Base-by-base conservation (phyloP, 2,797 vertebrate genomes). In the Microctenopoma lineatum region DNA sequence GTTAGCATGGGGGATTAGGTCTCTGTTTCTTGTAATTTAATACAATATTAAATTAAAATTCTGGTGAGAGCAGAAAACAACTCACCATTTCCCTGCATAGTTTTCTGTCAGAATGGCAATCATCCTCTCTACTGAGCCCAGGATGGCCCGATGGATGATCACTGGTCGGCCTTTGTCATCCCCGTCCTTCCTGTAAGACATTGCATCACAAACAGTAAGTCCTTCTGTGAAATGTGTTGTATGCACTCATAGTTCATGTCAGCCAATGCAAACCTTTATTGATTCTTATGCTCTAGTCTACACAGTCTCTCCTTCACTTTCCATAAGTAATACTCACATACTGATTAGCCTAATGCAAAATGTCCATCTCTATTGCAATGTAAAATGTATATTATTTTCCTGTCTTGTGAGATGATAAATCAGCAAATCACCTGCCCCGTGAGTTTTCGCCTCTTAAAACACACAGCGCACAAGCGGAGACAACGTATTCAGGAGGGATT, bases 41-140 rank as follows among this genome's bases (percentile, higher is more conserved):
- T 21, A 15, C 2, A 0, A 39, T 56, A 29, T 75, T 48, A 25
- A 52, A 59, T 2, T 10, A 2, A 54, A 66, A 58, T 27, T 3
- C 4, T 8, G 5, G 3, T 48, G 3, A 2, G n/a, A 47, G 3
- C 15, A 15, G 45, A 87, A 45, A 34, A 39, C 18, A 16, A 8
- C 93, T 77, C 86, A 98, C 98, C 98, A 99, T 92, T 96, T 98
- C 7, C 97, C 98, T 14, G 94, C 95, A 12, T 96, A 98, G 90
- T 97, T 97, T 90, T 99, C 98, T 0, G 95, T 95, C 54, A 99
- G 95, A 84, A 99, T 97, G 77, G 97, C 97, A 47, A 97, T 95
- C 97, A 99, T 98, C 75, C 97, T 95, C 90, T 99, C 98, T 81
- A 99, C 93, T 0, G 97, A 98, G 52, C 97, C 98, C 90, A 99